Percentiles rank a stretch among this genome's conserved stretches.
Conservation (phyloP, 2,797 vertebrate genomes). For the Masticophis lateralis region DNA sequence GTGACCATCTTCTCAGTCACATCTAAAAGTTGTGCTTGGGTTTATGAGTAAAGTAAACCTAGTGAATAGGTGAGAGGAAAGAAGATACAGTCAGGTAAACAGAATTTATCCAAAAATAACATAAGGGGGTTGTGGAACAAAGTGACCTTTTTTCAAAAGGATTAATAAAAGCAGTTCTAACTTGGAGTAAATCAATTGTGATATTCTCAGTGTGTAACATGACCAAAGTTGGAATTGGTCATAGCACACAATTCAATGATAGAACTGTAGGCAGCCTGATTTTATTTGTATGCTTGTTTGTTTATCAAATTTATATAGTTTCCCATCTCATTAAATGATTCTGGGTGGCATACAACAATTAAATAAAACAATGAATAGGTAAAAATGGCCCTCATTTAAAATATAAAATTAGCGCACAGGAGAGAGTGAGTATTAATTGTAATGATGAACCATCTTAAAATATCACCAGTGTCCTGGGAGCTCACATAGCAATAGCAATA, state of each 20-base stretch:
- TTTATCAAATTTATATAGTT: background rate
- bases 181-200: background rate
- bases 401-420: background rate
- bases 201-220: slow-evolving; percentile 15
- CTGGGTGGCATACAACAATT: background rate
- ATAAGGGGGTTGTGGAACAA: background rate
- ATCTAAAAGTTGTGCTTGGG: background rate
- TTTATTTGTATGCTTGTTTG: background rate
- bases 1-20: background rate
- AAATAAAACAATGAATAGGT: background rate
- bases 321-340: background rate
- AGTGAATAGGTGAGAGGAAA: background rate
- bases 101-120: background rate
- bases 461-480: background rate
- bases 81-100: background rate
- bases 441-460: background rate
- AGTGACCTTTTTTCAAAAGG: background rate
- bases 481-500: background rate
- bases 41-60: background rate
- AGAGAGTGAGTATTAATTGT: background rate
- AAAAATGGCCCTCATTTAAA: background rate
- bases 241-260: slow-evolving; percentile 12
- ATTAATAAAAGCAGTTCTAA: background rate
- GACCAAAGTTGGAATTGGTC: background rate
- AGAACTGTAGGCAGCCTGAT: background rate